phyloP scores from a whole-genome alignment of 2,797 vertebrate species.

The Anabacerthia variegaticeps region DNA sequence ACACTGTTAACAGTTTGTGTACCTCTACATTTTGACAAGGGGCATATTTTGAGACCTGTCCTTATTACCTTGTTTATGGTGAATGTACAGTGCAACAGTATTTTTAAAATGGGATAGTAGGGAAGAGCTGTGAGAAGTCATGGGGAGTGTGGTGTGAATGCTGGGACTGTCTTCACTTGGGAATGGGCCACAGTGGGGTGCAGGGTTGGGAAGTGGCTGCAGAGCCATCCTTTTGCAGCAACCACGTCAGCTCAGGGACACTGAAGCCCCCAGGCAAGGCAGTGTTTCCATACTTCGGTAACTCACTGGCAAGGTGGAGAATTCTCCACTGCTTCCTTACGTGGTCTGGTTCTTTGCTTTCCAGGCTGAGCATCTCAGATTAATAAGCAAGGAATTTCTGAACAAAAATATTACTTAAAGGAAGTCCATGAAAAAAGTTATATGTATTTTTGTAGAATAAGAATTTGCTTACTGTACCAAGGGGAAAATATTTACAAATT shows the following conservation, averaged over 20 bases:
- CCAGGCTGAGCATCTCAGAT: neutral
- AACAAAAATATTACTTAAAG: neutral
- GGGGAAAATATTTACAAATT: neutral
- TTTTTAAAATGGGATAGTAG: neutral
- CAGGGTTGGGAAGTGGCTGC: neutral
- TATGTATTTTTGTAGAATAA: neutral
- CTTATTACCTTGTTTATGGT: neutral
- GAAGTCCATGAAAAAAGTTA: neutral
- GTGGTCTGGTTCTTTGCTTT: neutral
- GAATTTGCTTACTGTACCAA: neutral
- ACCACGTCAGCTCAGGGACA: neutral
- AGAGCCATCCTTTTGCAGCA: neutral
- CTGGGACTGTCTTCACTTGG: neutral
- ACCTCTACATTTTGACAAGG: rapidly evolving
- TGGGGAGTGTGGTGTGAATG: neutral
- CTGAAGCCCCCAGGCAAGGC: neutral
- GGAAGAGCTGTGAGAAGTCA: neutral
- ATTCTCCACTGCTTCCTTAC: neutral
- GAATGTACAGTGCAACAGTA: neutral
- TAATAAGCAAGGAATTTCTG: neutral
- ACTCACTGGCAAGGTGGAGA: neutral
- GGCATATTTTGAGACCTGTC: neutral
- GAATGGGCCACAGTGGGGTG: neutral
- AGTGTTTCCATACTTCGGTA: rapidly evolving
- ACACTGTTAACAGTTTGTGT: neutral